Base-by-base conservation (phyloP, 2,113 vertebrate genomes). In the Neotoma lepida region DNA sequence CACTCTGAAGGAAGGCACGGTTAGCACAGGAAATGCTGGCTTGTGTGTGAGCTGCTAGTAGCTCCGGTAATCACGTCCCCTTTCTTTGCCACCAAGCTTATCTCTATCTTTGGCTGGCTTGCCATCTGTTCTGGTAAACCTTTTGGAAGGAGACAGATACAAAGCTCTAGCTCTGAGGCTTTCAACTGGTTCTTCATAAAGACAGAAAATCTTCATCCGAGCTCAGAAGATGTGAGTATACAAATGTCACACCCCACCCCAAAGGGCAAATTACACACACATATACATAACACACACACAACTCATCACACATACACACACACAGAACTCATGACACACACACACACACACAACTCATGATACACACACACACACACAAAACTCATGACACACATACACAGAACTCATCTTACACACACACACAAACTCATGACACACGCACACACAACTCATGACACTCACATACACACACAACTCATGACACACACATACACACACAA, bases 41-140 rank as follows among this genome's bases (percentile, higher is more conserved):
- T 85, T 41, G 54, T n/a, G 70, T 54, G 66, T 33, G 80, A 93
- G 46, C 33, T 71, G 86, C 70, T 95, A 89, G 89, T 6, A 49
- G 35, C 78, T 94, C 22, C 0, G 64, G 88, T 76, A 89, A 96
- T 96, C 90, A 70, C 54, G 35, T 93, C 74, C 56, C n/a, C 51
- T 80, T 94, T 95, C 96, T 94, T 82, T 91, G 84, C 61, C 49
- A 88, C 49, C 30, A 88, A 92, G 84, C 95, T 96, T 89, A 70
- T 77, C 82, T 95, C 95, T 97, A 82, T 96, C 94, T 97, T 95
- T 86, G 88, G 90, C 71, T 88, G 95, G 39, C 54, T 90, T 82
- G 77, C 96, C 94, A 96, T 96, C 96, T 97, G 96, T 94, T 91
- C 94, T 92, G 89, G 81, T 73, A 77, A 95, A 92, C 94, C 94